These are phyloP conservation scores for Hippocampus comes DNA, from an alignment of 2,113 vertebrate species.

Conservation along the genomic window DNA sequence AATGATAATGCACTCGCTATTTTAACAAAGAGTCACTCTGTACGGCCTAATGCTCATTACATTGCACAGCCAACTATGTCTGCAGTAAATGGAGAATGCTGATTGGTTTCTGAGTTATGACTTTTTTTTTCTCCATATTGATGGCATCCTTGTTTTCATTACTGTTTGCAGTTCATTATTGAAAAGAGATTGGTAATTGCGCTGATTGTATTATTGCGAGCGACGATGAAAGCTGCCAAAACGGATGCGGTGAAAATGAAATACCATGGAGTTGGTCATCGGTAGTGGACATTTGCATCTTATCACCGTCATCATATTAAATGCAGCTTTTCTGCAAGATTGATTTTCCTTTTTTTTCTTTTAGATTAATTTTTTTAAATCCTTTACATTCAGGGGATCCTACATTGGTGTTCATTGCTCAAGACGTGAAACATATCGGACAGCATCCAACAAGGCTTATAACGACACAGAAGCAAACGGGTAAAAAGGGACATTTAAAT, in stretches of 20 bases:
- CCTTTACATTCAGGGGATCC: not conserved
- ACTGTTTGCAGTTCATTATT: constrained; percentile 2
- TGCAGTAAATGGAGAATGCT: constrained; percentile 24
- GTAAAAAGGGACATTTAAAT: not conserved
- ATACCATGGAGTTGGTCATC: not conserved
- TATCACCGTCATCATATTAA: not conserved
- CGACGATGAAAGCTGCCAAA: constrained; percentile 5
- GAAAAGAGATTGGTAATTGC: constrained; percentile 3
- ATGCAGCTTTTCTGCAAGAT: not conserved
- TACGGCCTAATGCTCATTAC: constrained; percentile 56
- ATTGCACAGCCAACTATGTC: constrained; percentile 37
- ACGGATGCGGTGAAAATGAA: not conserved
- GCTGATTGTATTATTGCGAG: not conserved
- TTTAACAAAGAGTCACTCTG: constrained; percentile 60
- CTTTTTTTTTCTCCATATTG: constrained; percentile 11
- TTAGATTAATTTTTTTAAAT: not conserved
- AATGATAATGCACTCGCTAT: constrained; percentile 64
- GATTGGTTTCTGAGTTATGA: constrained; percentile 19
- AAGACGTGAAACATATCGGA: not conserved
- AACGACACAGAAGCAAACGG: not conserved
- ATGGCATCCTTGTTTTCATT: constrained; percentile 23
- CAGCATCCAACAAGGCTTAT: not conserved
- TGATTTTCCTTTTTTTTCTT: not conserved
- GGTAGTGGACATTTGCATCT: too few species aligned
- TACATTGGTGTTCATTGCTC: not conserved